Evolutionary conservation across 2,113 vertebrate species (phyloP), one percentile per base, ranked within the genome.

Genomic region (Chaetops frenatus): DNA sequence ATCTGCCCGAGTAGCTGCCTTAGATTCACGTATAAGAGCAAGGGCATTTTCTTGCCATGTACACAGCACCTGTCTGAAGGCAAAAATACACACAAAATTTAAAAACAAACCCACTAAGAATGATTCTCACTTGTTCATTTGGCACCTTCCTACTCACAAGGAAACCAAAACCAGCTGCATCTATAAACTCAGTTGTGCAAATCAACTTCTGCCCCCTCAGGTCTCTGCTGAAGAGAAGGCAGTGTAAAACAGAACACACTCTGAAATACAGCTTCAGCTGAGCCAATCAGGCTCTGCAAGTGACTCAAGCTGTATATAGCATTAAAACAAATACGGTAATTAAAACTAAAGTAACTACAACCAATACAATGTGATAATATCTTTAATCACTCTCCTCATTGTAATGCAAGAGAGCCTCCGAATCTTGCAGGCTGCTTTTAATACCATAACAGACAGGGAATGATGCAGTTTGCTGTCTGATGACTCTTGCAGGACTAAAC

Each of bases 11-110:
- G 36, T 48, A 27, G 95, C 86, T 48, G 95, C 96, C 31, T 95
- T 85, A 11, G 85, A 96, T 81, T 98, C 95, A 44, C 48, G 57
- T 27, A 22, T 58, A 76, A 57, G 83, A 47, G 95, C 88, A 31
- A 60, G 35, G 2, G 96, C 62, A 31, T 98, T 98, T 81, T 97
- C 95, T 90, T 96, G 98, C 99, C 99, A 99, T 0, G 54, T 83
- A 79, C 3, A 60, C 27, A 99, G 72, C 24, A 87, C 60, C 29
- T 70, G 86, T 58, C 99, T 99, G 79, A 53, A 40, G 42, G 56
- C 10, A 92, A 70, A 95, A 94, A 86, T 23, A 47, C 27, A 54
- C 6, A 29, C 28, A 66, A n/a, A 60, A 36, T 31, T 38, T 19
- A 54, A 74, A 66, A 54, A 2, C 24, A n/a, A 73, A 25, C 0